Base-by-base conservation (phyloP, 2,888 invertebrate genomes). In the Spicauda simplicius region DNA sequence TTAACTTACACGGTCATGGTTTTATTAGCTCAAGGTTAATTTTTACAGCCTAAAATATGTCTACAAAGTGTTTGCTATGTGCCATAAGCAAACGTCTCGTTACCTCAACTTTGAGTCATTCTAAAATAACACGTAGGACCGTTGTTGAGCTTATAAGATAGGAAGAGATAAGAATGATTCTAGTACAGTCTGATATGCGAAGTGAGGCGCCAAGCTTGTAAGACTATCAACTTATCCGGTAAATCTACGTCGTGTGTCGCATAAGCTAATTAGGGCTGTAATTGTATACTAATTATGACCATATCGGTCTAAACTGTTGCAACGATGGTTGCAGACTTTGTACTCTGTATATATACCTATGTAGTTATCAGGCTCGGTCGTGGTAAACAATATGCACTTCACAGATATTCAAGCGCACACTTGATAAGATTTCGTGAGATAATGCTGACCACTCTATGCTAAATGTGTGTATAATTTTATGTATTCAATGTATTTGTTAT, bases 271-370 rank as follows among this genome's bases (percentile, higher is more conserved):
- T 16, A 55, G 41, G 16, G 19, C 60, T 37, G 33, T 67, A 61
- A 61, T 61, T 25, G 52, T 67, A 56, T 67, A 61, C 14, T 67
- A 56, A 67, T 67, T 67, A 67, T 50, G 61, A 67, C 67, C 61
- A 67, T 67, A 61, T 67, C 56, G 5, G 67, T 55, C 12, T 61
- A 60, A 20, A 33, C 18, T 48, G 25, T n/a, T 8, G 16, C 50
- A 52, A 25, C 41, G 10, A 33, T 19, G 45, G n/a, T n/a, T 12
- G 10, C 50, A 20, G 20, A 59, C 45, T 53, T 61, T 41, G 64
- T 54, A 7, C 54, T 41, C 25, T 25, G 25, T 25, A 25, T 25
- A n/a, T n/a, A n/a, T 30, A 30, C 25, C 53, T 41, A 33, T 37
- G 59, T 19, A 45, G 54, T 59, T 33, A 60, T 66, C 60, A 19